Evolutionary conservation across 2,113 vertebrate species (phyloP).

Genomic region (Astur gentilis): DNA sequence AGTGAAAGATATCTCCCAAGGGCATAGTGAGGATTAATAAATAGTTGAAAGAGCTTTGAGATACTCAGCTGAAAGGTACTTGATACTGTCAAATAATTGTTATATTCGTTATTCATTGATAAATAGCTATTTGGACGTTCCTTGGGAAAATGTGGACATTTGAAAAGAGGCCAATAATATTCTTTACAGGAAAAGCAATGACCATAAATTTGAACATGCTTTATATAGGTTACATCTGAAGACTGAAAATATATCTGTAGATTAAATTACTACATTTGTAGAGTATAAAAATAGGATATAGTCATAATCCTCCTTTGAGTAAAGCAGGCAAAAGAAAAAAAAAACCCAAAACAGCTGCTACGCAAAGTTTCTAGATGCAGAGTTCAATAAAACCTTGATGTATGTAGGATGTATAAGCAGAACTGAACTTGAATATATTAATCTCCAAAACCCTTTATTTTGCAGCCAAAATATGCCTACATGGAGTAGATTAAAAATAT

Average conservation of each 20-base stretch:
- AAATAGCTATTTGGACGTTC: constrained; percentile 11
- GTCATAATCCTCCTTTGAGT: constrained; percentile 32
- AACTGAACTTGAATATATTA: constrained; percentile 63
- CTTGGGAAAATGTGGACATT: constrained; percentile 43
- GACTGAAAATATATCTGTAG: constrained; percentile 38
- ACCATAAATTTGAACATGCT: constrained; percentile 45
- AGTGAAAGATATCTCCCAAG: neutral
- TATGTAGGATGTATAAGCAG: constrained; percentile 60
- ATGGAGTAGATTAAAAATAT: constrained; percentile 70
- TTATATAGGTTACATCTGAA: constrained; percentile 52
- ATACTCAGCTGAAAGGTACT: constrained; percentile 17
- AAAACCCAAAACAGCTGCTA: constrained; percentile 33
- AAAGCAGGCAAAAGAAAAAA: neutral
- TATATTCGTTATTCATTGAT: constrained; percentile 4
- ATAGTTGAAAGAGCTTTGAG: constrained; percentile 9
- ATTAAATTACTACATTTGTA: constrained; percentile 56
- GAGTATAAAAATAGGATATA: constrained; percentile 56
- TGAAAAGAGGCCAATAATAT: constrained; percentile 45
- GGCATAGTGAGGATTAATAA: neutral
- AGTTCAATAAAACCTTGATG: constrained; percentile 68
- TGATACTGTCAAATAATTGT: constrained; percentile 32
- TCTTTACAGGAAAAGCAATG: constrained; percentile 40
- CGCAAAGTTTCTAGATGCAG: constrained; percentile 44
- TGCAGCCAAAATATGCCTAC: constrained; percentile 70
- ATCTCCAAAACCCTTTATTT: constrained; percentile 62